Conservation (phyloP, 2,797 vertebrate genomes). For the Neosilurus hyrtlii region DNA sequence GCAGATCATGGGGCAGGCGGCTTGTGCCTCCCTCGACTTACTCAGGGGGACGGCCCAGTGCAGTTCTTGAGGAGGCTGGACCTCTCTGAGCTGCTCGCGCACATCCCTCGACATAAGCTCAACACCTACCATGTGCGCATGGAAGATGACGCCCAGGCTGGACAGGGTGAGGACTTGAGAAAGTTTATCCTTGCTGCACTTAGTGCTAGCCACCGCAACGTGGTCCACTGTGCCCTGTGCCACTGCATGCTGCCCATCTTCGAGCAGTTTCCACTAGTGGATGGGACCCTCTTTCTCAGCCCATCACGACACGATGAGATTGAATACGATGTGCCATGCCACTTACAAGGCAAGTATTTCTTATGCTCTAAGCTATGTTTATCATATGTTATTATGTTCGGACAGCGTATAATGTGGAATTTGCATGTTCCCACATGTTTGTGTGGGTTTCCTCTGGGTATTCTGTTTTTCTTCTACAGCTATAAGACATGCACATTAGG, state of each 20-base stretch:
- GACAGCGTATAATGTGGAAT: too few species aligned
- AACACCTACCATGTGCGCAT: conserved; percentile 98
- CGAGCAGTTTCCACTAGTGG: conserved; percentile 97
- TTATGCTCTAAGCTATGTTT: too few species aligned
- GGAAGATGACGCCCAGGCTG: conserved; percentile 96
- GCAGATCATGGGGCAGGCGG: conserved; percentile 63
- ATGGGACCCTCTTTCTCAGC: conserved; percentile 96
- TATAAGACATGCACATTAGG: too few species aligned
- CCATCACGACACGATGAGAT: conserved; percentile 97
- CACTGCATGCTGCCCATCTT: conserved; percentile 92
- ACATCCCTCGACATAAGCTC: conserved; percentile 93
- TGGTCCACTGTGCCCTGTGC: conserved; percentile 96
- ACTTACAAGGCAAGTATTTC: conserved; percentile 88
- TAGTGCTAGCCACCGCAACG: conserved; percentile 92
- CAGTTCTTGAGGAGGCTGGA: conserved; percentile 95
- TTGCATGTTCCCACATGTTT: too few species aligned
- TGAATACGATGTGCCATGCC: conserved; percentile 97
- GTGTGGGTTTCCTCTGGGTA: too few species aligned
- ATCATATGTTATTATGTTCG: too few species aligned
- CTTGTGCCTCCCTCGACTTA: conserved; percentile 74
- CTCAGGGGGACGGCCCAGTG: conserved; percentile 80
- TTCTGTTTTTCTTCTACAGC: too few species aligned
- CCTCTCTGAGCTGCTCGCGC: conserved; percentile 93
- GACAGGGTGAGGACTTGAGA: conserved; percentile 96
- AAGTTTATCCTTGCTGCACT: conserved; percentile 96